phyloP scores from a whole-genome alignment of 2,888 invertebrate species.

The Pseudococcus jackbeardsleyi region DNA sequence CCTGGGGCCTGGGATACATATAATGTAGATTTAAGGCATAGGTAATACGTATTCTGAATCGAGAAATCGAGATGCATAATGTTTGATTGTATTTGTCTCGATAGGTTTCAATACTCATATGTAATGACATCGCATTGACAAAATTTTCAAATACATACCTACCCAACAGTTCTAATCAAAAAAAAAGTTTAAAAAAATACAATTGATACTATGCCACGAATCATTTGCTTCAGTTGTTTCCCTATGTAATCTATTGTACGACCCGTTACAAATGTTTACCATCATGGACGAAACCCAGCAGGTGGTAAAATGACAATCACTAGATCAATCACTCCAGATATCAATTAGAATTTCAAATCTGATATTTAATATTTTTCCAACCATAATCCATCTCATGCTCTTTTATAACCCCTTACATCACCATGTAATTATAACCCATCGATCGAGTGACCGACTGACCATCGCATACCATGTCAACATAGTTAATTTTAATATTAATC shows the following conservation, averaged over 20 bases:
- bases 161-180: too few relatives aligned
- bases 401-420: neutral
- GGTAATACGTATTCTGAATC: too few relatives aligned
- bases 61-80: slow-evolving; percentile 4
- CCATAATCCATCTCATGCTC: neutral
- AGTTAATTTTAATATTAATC: too few relatives aligned
- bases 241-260: neutral
- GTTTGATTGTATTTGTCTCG: neutral
- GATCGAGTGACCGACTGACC: neutral
- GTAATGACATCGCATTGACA: too few relatives aligned
- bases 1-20: neutral
- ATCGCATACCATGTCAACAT: neutral
- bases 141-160: too few relatives aligned
- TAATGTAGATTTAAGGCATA: too few relatives aligned
- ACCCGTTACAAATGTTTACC: neutral
- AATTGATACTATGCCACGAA: too few relatives aligned
- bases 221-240: neutral
- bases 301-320: neutral
- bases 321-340: neutral
- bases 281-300: neutral
- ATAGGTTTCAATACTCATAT: neutral
- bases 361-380: too few relatives aligned
- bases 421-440: too few relatives aligned
- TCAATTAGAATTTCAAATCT: neutral
- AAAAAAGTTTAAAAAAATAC: too few relatives aligned